Base-by-base conservation (phyloP, 2,797 vertebrate species). In the Melanotaenia pygmaea region DNA sequence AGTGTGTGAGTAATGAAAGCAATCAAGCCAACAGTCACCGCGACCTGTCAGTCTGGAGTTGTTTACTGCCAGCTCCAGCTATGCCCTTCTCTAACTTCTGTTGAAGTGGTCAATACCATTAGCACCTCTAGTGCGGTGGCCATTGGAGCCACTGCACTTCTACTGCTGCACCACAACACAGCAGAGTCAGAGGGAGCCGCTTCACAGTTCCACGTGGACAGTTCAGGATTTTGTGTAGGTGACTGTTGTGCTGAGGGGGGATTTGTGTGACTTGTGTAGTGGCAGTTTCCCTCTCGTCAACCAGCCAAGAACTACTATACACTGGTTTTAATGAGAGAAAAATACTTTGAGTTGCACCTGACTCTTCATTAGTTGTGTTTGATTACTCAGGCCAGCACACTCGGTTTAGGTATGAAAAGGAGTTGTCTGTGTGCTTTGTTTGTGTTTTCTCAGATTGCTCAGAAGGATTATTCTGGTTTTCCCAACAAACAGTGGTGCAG, bases 81-180 rank as follows among this genome's bases (percentile, higher is more conserved):
- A 40, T 76, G 80, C 79, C 86, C 80, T 87, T 90, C 85, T 80
- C 86, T 88, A 80, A 90, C 83, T 89, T 79, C 79, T 34, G 74
- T 68, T 77, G 83, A 87, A 72, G 76, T 81, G 88, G 81, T 91
- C 90, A 82, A 88, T 89, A 86, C 77, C 77, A 82, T 87, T 81
- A 89, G 76, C 87, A 81, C 78, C 70, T 72, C 76, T 70, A 64
- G 62, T 77, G 47, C 75, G 77, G 72, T 66, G 73, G 71, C 71
- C 18, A 20, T 62, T 16, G 4, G 1, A 59, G 59, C 51, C 11
- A 1, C 74, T 67, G 26, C n/a, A 28, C 67, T 26, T 1, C 60
- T 16, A 1, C 50, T 3, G 30, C 56, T 22, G 18, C 73, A 62
- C 18, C 35, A 26, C 71, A 62, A n/a, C 45, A 24, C 76, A 40